These are phyloP conservation scores for Anseranas semipalmata DNA, from an alignment of 2,113 vertebrate genomes.

Conservation along the genomic window DNA sequence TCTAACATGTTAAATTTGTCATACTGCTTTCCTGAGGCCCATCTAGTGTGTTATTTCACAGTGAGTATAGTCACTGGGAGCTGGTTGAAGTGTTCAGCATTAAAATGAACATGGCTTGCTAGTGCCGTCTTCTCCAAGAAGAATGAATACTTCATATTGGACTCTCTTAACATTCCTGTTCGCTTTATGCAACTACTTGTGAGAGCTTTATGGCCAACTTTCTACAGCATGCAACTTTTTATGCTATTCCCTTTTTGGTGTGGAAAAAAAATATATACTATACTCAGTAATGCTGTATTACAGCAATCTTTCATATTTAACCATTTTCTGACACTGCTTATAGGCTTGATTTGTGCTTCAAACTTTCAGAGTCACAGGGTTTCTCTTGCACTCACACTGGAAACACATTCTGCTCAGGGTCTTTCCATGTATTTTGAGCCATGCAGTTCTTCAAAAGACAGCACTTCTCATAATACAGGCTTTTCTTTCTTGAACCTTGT, in stretches of 20 bases:
- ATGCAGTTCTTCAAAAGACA: not conserved
- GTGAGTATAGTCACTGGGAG: not conserved
- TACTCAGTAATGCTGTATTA: not conserved
- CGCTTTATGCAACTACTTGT: not conserved
- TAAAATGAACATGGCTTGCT: not conserved
- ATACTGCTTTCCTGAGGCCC: not conserved
- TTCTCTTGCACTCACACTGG: not conserved
- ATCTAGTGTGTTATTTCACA: not conserved
- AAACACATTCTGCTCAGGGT: not conserved
- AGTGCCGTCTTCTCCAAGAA: not conserved
- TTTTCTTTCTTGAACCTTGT: not conserved
- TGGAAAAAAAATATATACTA: not conserved
- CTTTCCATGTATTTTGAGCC: not conserved
- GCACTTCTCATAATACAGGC: not conserved
- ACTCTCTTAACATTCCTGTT: not conserved
- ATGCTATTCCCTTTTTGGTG: not conserved
- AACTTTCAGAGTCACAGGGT: not conserved
- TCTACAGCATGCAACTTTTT: not conserved
- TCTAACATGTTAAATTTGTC: not conserved
- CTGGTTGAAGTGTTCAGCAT: not conserved
- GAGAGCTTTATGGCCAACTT: not conserved
- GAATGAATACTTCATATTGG: not conserved
- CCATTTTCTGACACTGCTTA: not conserved
- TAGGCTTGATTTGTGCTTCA: not conserved
- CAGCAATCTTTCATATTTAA: not conserved